Base-by-base conservation (phyloP, 2,888 invertebrate species). In the Agapostemon virescens region DNA sequence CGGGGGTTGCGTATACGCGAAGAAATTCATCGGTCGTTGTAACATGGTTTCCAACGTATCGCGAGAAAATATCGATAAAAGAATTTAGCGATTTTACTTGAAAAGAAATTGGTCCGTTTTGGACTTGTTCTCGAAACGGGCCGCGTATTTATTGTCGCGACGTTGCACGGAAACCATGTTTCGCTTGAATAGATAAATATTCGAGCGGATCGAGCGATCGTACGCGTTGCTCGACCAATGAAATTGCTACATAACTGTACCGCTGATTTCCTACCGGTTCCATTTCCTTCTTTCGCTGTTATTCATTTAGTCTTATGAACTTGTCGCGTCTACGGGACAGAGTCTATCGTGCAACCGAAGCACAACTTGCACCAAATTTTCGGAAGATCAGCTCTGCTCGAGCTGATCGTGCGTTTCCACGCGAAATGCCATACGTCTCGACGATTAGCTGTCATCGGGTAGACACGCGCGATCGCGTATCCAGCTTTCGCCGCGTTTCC, bases 211-310 rank as follows among this genome's bases (percentile, higher is more conserved):
- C 30, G 33, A n/a, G n/a, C 20, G 58, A 63, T 63, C n/a, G 33
- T 36, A 20, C 6, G n/a, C 63, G n/a, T 9, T 4, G 63, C 36
- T 13, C 63, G 33, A 2, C 36, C 63, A 33, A 63, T 33, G 36
- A 63, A 63, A 63, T 36, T 36, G n/a, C n/a, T 36, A n/a, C 1
- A n/a, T 63, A 63, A 63, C 63, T 63, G 63, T 63, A 63, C 61
- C 61, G 61, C 61, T 33, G 20, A 9, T 33, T 61, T 61, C 20
- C 61, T 33, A 33, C 63, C 13, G 33, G n/a, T 63, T 63, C 36
- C n/a, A 61, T 61, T 61, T 61, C 61, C 61, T 33, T 33, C 33
- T 20, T 61, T 33, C 61, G 20, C 30, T 33, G 30, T 11, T 20
- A 61, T 61, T 61, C 30, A 20, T 33, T 20, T 20, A 20, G 33